Percentiles rank a stretch among this genome's conserved stretches.
Evolutionary conservation across 2,888 invertebrate species (phyloP).

Genomic region (Vanessa cardui): DNA sequence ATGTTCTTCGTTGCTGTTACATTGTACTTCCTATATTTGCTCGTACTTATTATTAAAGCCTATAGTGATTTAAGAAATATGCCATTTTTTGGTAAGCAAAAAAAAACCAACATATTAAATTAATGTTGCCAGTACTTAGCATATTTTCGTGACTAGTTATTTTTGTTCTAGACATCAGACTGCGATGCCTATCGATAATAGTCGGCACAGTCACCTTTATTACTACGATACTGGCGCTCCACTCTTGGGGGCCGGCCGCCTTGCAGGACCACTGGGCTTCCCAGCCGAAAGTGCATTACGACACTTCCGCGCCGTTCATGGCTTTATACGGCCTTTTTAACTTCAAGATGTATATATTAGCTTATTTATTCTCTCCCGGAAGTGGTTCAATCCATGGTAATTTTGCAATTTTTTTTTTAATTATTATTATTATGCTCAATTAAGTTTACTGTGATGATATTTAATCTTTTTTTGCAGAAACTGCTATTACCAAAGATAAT

Average conservation of each 20-base stretch:
- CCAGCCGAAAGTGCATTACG: slow-evolving; percentile 92
- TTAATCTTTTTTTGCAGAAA: slow-evolving; percentile 85
- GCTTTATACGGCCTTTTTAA: slow-evolving; percentile 96
- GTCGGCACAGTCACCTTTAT: slow-evolving; percentile 91
- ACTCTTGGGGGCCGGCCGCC: slow-evolving; percentile 94
- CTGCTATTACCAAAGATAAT: slow-evolving; percentile 97
- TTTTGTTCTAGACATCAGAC: slow-evolving; percentile 89
- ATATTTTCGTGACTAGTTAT: slow-evolving; percentile 3
- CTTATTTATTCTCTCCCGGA: slow-evolving; percentile 96
- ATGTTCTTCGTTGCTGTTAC: slow-evolving; percentile 94
- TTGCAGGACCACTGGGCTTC: slow-evolving; percentile 97
- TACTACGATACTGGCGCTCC: slow-evolving; percentile 88
- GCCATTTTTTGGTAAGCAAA: slow-evolving; percentile 96
- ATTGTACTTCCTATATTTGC: slow-evolving; percentile 92
- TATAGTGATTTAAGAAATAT: slow-evolving; percentile 97
- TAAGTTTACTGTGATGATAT: neutral
- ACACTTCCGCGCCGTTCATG: slow-evolving; percentile 97
- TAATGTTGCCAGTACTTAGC: neutral
- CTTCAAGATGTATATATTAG: slow-evolving; percentile 96
- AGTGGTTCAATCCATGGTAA: slow-evolving; percentile 91
- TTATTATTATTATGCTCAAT: neutral
- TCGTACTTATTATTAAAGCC: slow-evolving; percentile 92
- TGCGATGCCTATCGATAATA: slow-evolving; percentile 94
- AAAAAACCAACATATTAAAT: neutral
- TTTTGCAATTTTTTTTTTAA: slow-evolving; percentile 43